Evolutionary conservation across 2,797 vertebrate species (phyloP).

Genomic region (Anabacerthia variegaticeps): DNA sequence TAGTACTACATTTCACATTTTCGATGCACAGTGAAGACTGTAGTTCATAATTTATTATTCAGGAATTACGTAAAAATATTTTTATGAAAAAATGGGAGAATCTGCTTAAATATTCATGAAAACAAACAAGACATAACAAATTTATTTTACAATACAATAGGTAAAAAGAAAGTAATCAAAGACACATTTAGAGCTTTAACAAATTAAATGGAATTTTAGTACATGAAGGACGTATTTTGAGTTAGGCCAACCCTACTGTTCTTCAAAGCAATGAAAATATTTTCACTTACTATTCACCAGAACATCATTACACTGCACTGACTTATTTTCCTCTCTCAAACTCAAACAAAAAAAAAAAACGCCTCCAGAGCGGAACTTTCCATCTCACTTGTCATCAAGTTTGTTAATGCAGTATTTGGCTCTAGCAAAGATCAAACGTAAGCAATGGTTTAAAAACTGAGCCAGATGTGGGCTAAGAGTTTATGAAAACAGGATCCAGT

Average conservation of each 20-base stretch:
- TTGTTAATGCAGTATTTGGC: constrained; percentile 33
- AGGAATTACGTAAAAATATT: constrained; percentile 71
- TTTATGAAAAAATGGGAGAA: constrained; percentile 53
- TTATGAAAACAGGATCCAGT: background rate
- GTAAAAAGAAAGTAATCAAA: constrained; percentile 65
- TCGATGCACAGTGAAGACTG: constrained; percentile 35
- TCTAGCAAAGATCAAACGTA: constrained; percentile 7
- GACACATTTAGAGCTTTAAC: constrained; percentile 46
- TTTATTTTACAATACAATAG: constrained; percentile 37
- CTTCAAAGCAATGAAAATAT: constrained; percentile 21
- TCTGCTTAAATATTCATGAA: constrained; percentile 62
- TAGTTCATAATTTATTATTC: constrained; percentile 65
- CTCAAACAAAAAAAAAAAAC: background rate
- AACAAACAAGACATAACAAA: constrained; percentile 61
- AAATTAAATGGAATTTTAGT: constrained; percentile 48
- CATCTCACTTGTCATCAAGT: constrained; percentile 13
- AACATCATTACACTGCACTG: background rate
- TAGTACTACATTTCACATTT: constrained; percentile 71
- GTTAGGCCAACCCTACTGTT: background rate
- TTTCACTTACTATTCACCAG: constrained; percentile 16
- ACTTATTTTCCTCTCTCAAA: constrained; percentile 29
- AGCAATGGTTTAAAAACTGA: constrained; percentile 14
- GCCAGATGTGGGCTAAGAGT: background rate
- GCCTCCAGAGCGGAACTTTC: constrained; percentile 21
- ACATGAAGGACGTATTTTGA: constrained; percentile 44